Conservation (phyloP, 2,113 vertebrate species). For the Pterophyllum scalare region DNA sequence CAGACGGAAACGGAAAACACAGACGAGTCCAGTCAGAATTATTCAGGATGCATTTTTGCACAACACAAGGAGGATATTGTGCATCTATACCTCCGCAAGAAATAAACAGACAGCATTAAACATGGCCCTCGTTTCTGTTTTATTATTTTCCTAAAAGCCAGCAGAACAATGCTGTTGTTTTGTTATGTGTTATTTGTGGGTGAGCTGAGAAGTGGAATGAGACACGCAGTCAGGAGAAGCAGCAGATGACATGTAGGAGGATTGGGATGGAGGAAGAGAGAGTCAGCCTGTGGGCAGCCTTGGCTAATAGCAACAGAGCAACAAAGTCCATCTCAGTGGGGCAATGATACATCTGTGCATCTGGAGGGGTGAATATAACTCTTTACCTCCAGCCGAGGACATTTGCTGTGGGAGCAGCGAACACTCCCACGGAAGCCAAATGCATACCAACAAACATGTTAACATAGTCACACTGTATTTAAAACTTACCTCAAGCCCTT, state of each 20-base stretch:
- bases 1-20: slow-evolving; percentile 51
- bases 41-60: slow-evolving; percentile 3
- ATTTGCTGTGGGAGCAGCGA: not conserved
- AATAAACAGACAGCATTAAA: not conserved
- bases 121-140: not conserved
- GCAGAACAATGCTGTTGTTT: slow-evolving; percentile 16
- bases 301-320: slow-evolving; percentile 54
- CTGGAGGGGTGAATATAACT: slow-evolving; percentile 2
- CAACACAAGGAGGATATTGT: slow-evolving; percentile 4
- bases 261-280: slow-evolving; percentile 60
- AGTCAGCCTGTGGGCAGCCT: slow-evolving; percentile 68
- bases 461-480: not conserved
- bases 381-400: slow-evolving; percentile 2
- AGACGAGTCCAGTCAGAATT: slow-evolving; percentile 31
- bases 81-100: not conserved
- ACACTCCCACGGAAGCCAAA: slow-evolving; percentile 13
- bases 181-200: slow-evolving; percentile 47
- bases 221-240: slow-evolving; percentile 46
- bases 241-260: slow-evolving; percentile 76
- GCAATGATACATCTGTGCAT: slow-evolving; percentile 40
- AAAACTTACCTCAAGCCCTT: not conserved
- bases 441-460: not conserved
- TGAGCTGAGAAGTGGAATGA: slow-evolving; percentile 49
- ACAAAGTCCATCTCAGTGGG: slow-evolving; percentile 44
- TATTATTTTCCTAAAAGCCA: slow-evolving; percentile 3